Percentiles rank a stretch among this genome's conserved stretches.
phyloP scores from a whole-genome alignment of 2,888 invertebrate genomes.

The Galeopsomyia nigrocyanea region DNA sequence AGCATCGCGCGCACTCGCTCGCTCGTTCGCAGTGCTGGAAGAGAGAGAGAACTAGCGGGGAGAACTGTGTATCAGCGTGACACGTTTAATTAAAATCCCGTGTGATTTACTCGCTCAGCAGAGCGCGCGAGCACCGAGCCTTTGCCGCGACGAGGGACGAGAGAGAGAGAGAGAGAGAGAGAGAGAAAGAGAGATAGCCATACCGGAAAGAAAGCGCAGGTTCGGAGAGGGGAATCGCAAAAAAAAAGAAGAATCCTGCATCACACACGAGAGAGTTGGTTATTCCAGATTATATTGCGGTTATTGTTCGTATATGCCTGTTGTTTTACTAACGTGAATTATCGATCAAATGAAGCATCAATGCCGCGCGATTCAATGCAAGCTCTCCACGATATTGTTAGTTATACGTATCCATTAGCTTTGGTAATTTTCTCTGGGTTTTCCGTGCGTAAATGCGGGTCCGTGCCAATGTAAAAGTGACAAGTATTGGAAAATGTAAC shows the following conservation, averaged over 20 bases:
- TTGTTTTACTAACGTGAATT: no score
- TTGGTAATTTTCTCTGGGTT: no score
- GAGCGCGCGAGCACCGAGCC: constrained; percentile 29
- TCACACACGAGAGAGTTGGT: constrained; percentile 12
- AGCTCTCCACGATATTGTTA: no score
- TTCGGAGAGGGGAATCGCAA: no score
- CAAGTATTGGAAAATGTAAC: no score
- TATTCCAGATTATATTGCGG: not conserved
- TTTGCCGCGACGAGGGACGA: constrained; percentile 30
- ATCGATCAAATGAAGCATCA: no score
- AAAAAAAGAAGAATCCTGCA: no score
- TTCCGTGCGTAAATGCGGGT: no score
- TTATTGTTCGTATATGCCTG: not conserved
- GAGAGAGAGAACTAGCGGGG: no score
- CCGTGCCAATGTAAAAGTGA: no score
- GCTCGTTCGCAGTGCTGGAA: not conserved
- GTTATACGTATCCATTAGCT: no score
- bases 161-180: constrained; percentile 23
- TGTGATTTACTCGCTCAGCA: constrained; percentile 60
- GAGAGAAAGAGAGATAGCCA: constrained; percentile 12
- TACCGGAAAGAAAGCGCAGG: constrained; percentile 2
- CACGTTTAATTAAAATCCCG: constrained; percentile 65
- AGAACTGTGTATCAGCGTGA: constrained; percentile 57
- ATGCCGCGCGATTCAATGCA: no score
- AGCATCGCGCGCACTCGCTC: constrained; percentile 36